Evolutionary conservation across 2,888 invertebrate genomes (phyloP).

Genomic region (Hetaerina titia): DNA sequence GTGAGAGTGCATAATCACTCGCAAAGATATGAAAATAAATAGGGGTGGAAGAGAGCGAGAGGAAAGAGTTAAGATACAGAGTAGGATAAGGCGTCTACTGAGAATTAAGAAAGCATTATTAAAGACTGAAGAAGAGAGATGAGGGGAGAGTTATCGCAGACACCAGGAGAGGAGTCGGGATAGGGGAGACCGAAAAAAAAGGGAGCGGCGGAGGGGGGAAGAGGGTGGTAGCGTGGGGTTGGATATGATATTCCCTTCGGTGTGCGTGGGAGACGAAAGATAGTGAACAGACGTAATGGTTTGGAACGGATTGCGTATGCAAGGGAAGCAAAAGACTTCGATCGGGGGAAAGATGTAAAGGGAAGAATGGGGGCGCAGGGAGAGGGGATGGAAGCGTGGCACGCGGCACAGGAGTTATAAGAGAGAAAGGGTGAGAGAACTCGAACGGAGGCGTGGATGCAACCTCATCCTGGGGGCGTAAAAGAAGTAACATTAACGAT

Average conservation of each 20-base stretch:
- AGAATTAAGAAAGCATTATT: conserved; percentile 39
- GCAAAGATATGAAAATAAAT: neutral
- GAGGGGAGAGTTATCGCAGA: neutral
- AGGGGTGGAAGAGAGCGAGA: neutral
- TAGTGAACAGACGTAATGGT: conserved; percentile 61
- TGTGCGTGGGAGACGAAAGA: conserved; percentile 57
- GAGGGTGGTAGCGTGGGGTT: neutral
- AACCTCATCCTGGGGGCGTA: neutral
- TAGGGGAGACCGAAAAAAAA: neutral
- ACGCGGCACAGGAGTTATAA: neutral
- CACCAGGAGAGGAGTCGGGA: neutral
- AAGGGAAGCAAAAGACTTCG: conserved; percentile 47
- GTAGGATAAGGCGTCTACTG: neutral
- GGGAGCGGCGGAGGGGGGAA: neutral
- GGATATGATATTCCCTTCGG: conserved; percentile 42
- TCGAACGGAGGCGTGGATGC: neutral
- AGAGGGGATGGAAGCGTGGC: neutral
- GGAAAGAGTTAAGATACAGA: neutral
- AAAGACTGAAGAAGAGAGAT: neutral
- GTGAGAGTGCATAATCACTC: conserved; percentile 7
- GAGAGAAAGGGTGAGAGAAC: neutral
- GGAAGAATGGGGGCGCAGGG: neutral
- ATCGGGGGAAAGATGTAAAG: conserved; percentile 42
- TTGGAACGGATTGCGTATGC: conserved; percentile 66
- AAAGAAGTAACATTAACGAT: neutral